phyloP scores from a whole-genome alignment of 2,888 invertebrate genomes.

The Meta bourneti region DNA sequence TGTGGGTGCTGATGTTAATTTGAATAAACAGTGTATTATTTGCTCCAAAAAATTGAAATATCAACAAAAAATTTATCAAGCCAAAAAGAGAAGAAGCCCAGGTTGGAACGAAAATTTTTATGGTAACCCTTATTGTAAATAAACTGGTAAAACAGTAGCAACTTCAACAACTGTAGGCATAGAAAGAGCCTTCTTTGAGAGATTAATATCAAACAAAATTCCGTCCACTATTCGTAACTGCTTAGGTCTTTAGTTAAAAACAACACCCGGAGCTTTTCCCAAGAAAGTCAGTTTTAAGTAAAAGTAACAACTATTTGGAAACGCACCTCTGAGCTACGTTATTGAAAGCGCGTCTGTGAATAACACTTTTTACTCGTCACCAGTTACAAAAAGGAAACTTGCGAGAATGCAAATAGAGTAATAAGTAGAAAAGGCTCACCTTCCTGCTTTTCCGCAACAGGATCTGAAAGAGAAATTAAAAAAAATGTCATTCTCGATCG shows the following conservation, averaged over 20 bases:
- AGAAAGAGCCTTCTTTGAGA: too few species aligned
- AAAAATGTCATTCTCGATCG: constrained; percentile 9
- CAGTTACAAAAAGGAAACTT: background rate
- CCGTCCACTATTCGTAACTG: background rate
- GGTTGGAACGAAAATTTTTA: too few species aligned
- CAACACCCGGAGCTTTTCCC: background rate
- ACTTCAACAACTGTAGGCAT: too few species aligned
- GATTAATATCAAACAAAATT: too few species aligned
- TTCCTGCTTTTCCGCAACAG: constrained; percentile 68
- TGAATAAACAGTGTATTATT: too few species aligned
- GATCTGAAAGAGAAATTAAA: constrained; percentile 52
- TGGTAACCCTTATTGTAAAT: too few species aligned
- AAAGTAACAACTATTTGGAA: background rate
- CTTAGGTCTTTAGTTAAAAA: too few species aligned
- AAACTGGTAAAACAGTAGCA: too few species aligned
- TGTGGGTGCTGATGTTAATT: too few species aligned
- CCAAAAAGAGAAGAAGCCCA: too few species aligned
- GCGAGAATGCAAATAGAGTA: background rate
- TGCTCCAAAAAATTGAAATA: too few species aligned
- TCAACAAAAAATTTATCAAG: too few species aligned
- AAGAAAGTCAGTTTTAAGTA: background rate
- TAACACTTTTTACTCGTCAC: background rate
- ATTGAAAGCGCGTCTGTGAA: background rate
- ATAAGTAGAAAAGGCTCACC: constrained; percentile 37
- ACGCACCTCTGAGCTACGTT: background rate